phyloP scores from a whole-genome alignment of 1,140 invertebrate species.

The Penaeus chinensis region DNA sequence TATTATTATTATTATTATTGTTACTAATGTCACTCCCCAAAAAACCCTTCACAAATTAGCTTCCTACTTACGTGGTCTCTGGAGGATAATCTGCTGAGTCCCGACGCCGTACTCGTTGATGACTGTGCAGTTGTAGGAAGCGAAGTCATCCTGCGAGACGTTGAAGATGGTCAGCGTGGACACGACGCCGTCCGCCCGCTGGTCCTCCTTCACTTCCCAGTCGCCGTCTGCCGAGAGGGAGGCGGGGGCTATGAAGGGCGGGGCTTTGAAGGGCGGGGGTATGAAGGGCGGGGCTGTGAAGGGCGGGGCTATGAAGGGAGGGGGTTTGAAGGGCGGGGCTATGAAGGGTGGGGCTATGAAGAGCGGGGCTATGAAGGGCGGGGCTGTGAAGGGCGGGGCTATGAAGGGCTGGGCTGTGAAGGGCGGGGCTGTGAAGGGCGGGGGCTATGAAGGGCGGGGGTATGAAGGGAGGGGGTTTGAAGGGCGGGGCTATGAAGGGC shows the following conservation, averaged over 20 bases:
- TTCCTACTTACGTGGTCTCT: conserved; percentile 84
- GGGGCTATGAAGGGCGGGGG: too few relatives aligned
- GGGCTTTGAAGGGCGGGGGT: too few relatives aligned
- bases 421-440: too few relatives aligned
- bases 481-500: too few relatives aligned
- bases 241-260: neutral
- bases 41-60: neutral
- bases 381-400: too few relatives aligned
- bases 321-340: neutral
- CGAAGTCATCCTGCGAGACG: conserved; percentile 86
- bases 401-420: too few relatives aligned
- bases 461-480: too few relatives aligned
- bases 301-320: neutral
- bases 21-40: too few relatives aligned
- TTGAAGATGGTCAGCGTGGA: conserved; percentile 89
- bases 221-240: conserved; percentile 24
- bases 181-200: conserved; percentile 76
- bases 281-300: too few relatives aligned
- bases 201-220: conserved; percentile 68
- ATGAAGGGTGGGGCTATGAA: neutral
- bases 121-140: conserved; percentile 93
- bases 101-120: conserved; percentile 90
- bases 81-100: conserved; percentile 83
- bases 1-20: too few relatives aligned
- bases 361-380: neutral